A percentile compares a stretch with the other conserved stretches of the same genome.
Conservation (phyloP, 2,888 invertebrate genomes). For the Agrotis exclamationis region DNA sequence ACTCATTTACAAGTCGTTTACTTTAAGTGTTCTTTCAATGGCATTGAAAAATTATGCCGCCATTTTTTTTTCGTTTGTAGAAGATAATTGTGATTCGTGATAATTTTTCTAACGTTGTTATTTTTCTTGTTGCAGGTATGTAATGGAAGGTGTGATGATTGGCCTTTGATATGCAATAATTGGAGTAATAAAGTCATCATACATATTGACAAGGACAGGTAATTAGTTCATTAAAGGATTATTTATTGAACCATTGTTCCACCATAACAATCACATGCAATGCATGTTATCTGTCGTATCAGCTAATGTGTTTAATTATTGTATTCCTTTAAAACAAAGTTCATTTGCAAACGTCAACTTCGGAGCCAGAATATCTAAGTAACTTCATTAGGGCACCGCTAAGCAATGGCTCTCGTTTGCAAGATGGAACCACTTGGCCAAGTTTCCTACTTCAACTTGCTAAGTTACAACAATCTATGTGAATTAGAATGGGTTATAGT, state of each 20-base stretch:
- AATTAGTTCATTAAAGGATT: constrained; percentile 23
- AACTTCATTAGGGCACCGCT: constrained; percentile 59
- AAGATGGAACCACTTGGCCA: constrained; percentile 64
- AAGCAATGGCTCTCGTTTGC: constrained; percentile 58
- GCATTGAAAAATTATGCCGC: constrained; percentile 68
- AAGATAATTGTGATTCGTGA: constrained; percentile 58
- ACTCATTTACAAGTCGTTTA: constrained; percentile 83
- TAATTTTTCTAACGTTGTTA: constrained; percentile 53
- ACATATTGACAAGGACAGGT: constrained; percentile 39
- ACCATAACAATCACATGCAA: not conserved
- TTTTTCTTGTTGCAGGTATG: constrained; percentile 70
- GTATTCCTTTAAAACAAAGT: constrained; percentile 31
- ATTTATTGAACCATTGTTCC: constrained; percentile 2
- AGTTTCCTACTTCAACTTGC: constrained; percentile 67
- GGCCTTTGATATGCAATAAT: constrained; percentile 21
- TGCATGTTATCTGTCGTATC: not conserved
- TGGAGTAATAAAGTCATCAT: constrained; percentile 21
- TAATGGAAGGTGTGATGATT: constrained; percentile 39
- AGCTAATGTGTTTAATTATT: constrained; percentile 17
- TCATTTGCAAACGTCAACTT: constrained; percentile 39
- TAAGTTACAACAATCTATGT: constrained; percentile 61
- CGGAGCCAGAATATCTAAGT: constrained; percentile 47
- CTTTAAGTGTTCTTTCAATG: constrained; percentile 64
- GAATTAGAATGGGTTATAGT: constrained; percentile 59
- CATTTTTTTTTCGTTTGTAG: constrained; percentile 60